These are phyloP conservation scores for Nipponia nippon DNA, from an alignment of 2,113 vertebrate genomes.

Conservation along the genomic window DNA sequence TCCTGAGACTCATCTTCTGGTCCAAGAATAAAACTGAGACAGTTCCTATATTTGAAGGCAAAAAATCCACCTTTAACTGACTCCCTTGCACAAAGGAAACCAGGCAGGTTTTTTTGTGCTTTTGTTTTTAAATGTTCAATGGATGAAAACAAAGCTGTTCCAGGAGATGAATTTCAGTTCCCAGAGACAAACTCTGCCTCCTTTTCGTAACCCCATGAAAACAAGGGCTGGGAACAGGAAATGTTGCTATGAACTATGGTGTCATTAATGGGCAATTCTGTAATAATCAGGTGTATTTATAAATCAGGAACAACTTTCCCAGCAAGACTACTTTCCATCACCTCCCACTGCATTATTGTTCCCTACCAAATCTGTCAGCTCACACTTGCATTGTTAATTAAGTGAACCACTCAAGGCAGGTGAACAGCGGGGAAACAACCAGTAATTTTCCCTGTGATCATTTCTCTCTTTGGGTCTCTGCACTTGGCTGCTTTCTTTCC, in stretches of 20 bases:
- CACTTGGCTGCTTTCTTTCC: not conserved
- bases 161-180: not conserved
- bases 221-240: not conserved
- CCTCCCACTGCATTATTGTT: conserved; percentile 22
- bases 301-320: conserved; percentile 27
- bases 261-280: not conserved
- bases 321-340: conserved; percentile 2
- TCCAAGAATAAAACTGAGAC: not conserved
- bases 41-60: not conserved
- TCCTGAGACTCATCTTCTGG: not conserved
- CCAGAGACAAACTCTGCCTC: not conserved
- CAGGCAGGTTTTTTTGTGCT: not conserved
- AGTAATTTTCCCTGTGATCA: not conserved
- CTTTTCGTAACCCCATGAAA: not conserved
- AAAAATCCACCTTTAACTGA: not conserved
- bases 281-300: conserved; percentile 60
- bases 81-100: not conserved
- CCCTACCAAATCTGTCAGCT: conserved; percentile 5
- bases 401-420: not conserved
- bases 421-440: not conserved
- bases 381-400: conserved; percentile 18
- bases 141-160: conserved; percentile 21
- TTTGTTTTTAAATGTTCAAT: not conserved
- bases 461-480: not conserved
- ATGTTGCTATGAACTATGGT: not conserved